Evolutionary conservation across 2,888 invertebrate species (phyloP).

Genomic region (Cryptosula pallasiana): DNA sequence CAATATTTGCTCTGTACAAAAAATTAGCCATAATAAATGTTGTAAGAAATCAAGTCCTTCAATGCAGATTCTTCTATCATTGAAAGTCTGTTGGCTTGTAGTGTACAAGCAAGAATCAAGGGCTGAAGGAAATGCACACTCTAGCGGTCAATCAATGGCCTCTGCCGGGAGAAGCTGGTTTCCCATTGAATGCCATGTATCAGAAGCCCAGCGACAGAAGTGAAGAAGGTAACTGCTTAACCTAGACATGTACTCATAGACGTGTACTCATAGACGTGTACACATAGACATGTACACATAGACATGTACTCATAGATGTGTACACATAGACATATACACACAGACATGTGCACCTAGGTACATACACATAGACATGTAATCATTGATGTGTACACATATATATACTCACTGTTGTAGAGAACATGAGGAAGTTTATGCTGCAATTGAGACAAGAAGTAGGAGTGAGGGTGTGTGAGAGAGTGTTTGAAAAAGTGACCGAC

Average conservation of each 20-base stretch:
- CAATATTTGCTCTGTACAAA: background rate
- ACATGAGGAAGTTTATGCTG: constrained; percentile 84
- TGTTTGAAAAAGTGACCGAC: constrained; percentile 80
- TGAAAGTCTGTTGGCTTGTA: too few species aligned
- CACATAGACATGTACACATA: too few species aligned
- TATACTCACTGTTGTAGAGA: constrained; percentile 62
- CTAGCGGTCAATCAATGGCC: constrained; percentile 85
- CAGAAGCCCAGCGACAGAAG: constrained; percentile 71
- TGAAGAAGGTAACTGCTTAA: constrained; percentile 82
- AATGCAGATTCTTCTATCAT: too few species aligned
- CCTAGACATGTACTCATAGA: too few species aligned
- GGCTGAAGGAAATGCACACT: constrained; percentile 90
- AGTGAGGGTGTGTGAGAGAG: constrained; percentile 81
- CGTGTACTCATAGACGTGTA: too few species aligned
- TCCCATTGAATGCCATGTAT: constrained; percentile 92
- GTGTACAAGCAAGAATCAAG: constrained; percentile 76
- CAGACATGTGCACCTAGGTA: too few species aligned
- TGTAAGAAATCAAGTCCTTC: too few species aligned
- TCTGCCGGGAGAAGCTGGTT: constrained; percentile 89
- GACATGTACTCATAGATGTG: too few species aligned
- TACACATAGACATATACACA: too few species aligned
- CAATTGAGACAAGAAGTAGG: constrained; percentile 95
- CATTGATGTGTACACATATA: too few species aligned
- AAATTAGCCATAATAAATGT: too few species aligned
- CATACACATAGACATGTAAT: too few species aligned